A percentile compares a stretch with the other conserved stretches of the same genome.
Conservation (phyloP, 1,140 invertebrate genomes). For the Orius insidiosus region DNA sequence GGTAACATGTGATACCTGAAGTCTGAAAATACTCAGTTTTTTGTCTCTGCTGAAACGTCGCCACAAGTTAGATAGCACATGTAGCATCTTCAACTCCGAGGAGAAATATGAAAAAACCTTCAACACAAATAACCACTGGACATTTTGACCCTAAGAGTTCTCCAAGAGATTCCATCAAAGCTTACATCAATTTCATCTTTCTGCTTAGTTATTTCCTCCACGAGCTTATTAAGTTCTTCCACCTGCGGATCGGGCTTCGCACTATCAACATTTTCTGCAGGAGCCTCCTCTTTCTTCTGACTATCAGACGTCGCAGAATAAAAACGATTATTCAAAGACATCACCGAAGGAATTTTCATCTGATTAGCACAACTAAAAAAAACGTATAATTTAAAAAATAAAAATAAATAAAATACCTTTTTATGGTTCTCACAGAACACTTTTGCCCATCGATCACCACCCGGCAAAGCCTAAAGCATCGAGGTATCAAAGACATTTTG, state of each 20-base stretch:
- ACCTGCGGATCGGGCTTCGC: background rate
- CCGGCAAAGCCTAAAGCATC: too few relatives aligned
- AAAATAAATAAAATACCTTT: background rate
- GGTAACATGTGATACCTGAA: too few relatives aligned
- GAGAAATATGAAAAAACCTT: too few relatives aligned
- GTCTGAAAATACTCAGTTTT: too few relatives aligned
- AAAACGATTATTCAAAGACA: background rate
- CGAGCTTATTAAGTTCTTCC: conserved; percentile 10
- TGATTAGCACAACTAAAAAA: background rate
- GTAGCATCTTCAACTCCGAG: too few relatives aligned
- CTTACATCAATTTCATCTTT: conserved; percentile 14
- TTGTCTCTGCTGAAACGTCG: too few relatives aligned
- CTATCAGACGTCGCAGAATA: background rate
- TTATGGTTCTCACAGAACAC: background rate
- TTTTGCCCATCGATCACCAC: background rate
- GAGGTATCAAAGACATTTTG: too few relatives aligned
- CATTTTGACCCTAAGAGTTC: too few relatives aligned
- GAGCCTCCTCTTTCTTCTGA: background rate
- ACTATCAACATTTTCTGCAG: background rate
- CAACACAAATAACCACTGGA: too few relatives aligned
- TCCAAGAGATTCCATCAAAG: background rate
- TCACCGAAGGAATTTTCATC: background rate
- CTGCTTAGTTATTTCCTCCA: conserved; percentile 14
- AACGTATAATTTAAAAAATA: background rate
- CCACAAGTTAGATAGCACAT: too few relatives aligned